Conservation (phyloP, 2,113 vertebrate genomes). For the Anoplopoma fimbria region DNA sequence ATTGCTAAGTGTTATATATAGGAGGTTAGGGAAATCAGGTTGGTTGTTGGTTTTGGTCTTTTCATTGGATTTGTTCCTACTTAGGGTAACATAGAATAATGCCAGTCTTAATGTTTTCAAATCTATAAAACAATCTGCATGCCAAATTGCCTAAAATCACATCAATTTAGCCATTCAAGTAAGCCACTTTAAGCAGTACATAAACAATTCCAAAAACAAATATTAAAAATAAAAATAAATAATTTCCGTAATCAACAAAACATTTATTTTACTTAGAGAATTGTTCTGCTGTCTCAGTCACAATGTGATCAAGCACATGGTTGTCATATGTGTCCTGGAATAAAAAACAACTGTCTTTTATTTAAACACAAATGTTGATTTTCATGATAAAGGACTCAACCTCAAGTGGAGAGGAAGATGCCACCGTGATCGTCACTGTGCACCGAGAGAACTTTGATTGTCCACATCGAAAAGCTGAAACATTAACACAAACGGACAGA, state of each 20-base stretch:
- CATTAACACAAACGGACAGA: constrained; percentile 41
- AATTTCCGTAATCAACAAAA: not conserved
- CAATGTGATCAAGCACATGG: not conserved
- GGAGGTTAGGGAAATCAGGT: not conserved
- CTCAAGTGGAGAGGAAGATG: not conserved
- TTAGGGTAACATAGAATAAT: not conserved
- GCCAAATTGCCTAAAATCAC: not conserved
- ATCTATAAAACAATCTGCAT: constrained; percentile 10
- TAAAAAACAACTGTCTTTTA: constrained; percentile 13
- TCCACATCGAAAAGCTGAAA: constrained; percentile 5
- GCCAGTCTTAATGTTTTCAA: not conserved
- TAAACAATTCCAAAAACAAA: not conserved
- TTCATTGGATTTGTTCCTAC: constrained; percentile 20
- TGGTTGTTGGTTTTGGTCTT: constrained; percentile 4
- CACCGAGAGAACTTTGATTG: not conserved
- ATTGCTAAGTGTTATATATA: not conserved
- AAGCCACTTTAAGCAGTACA: not conserved
- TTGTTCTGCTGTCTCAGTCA: not conserved
- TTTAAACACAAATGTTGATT: constrained; percentile 55
- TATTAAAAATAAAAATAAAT: not conserved
- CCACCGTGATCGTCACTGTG: rapidly evolving
- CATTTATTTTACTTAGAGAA: not conserved
- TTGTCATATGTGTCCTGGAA: not conserved
- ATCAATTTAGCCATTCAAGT: not conserved
- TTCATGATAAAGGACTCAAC: constrained; percentile 55